Base-by-base conservation (phyloP, 2,888 invertebrate genomes). In the Schizaphis graminum region DNA sequence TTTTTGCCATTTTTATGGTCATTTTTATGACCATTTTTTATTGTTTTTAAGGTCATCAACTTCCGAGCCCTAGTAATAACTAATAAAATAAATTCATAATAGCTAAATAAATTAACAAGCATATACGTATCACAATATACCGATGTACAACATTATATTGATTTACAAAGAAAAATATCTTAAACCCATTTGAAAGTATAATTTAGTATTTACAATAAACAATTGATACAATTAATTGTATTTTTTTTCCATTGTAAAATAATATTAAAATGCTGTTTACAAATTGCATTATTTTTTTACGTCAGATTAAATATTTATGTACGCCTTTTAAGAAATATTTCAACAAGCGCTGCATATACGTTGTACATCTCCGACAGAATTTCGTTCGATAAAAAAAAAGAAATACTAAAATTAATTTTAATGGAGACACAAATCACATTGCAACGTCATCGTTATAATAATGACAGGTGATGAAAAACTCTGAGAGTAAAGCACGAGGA, bases 361-460 rank as follows among this genome's bases (percentile, higher is more conserved):
- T 10, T 44, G 28, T n/a, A 86, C 13, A 86, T 86, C 44, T 28
- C 41, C 28, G 28, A 1, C 26, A 86, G 26, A 47, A 86, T 86
- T 86, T 47, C 47, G 47, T 86, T 86, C 47, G 13, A 86, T 86
- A 47, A 26, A 85, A 85, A 41, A 24, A 86, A 49, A 86, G 47
- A 86, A 86, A 86, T 7, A 86, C 16, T 86, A 28, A 86, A 86
- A 86, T 86, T 86, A 86, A 44, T 86, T 86, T 86, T 86, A 86
- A 86, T 86, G 85, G 85, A 47, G 44, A 86, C 85, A 86, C 85
- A 86, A 86, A 86, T 86, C 85, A 86, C 85, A 86, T 86, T 44
- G 85, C 85, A 44, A 86, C 86, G 47, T 86, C 86, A 28, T 47
- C 47, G 86, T 47, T 47, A 86, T 86, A 49, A 86, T 47, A 47